Conservation (phyloP, 2,797 vertebrate genomes). For the Martes flavigula region DNA sequence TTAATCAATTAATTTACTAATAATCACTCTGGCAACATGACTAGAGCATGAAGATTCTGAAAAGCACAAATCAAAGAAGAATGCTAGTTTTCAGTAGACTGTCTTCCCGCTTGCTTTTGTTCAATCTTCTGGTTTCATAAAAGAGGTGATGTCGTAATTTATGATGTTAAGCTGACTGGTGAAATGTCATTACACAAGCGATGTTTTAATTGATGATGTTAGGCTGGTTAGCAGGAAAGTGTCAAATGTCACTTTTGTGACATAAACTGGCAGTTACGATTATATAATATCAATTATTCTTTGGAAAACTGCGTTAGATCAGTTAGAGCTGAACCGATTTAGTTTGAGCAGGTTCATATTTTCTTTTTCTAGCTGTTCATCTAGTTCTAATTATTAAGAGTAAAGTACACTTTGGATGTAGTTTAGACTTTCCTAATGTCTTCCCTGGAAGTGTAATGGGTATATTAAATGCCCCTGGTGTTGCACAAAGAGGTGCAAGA, state of each 20-base stretch:
- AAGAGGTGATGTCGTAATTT: slow-evolving; percentile 84
- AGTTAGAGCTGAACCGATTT: slow-evolving; percentile 77
- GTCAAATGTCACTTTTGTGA: slow-evolving; percentile 84
- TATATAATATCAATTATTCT: slow-evolving; percentile 88
- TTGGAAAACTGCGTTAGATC: slow-evolving; percentile 82
- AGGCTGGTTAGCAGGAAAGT: slow-evolving; percentile 81
- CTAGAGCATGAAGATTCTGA: not conserved
- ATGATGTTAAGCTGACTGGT: slow-evolving; percentile 77
- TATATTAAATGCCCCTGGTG: slow-evolving; percentile 25
- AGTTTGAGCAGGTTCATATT: slow-evolving; percentile 81
- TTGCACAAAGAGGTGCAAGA: not conserved
- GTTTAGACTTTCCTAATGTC: slow-evolving; percentile 80
- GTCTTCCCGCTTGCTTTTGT: slow-evolving; percentile 2
- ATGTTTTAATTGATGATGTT: slow-evolving; percentile 85
- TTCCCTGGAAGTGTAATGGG: slow-evolving; percentile 38
- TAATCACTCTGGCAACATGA: not conserved
- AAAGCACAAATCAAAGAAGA: slow-evolving; percentile 19
- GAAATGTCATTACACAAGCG: slow-evolving; percentile 82
- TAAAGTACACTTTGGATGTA: slow-evolving; percentile 80
- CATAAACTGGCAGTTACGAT: slow-evolving; percentile 86
- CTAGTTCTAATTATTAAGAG: slow-evolving; percentile 82
- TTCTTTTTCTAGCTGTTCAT: slow-evolving; percentile 80
- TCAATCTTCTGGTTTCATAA: slow-evolving; percentile 74
- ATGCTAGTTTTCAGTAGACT: slow-evolving; percentile 6
- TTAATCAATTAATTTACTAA: slow-evolving; percentile 47